These are phyloP conservation scores for Mareca penelope DNA, from an alignment of 2,797 vertebrate genomes.

Conservation along the genomic window DNA sequence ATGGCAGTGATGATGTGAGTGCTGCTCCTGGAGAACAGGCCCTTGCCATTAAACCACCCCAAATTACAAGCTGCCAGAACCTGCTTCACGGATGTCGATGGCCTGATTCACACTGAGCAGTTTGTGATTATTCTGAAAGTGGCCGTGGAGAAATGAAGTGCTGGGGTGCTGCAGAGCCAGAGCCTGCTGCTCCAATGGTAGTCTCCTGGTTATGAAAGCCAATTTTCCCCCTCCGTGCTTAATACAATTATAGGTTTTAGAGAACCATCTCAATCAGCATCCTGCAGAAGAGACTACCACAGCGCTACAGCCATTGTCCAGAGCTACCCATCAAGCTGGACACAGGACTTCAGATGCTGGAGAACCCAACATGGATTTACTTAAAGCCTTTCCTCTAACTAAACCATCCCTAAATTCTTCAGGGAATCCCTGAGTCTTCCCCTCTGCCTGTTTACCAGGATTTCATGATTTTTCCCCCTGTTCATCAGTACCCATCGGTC, in stretches of 20 bases:
- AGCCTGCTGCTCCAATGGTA: fast-evolving
- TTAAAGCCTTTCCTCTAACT: background rate
- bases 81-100: fast-evolving
- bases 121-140: fast-evolving
- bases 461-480: background rate
- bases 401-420: background rate
- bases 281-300: background rate
- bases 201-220: background rate
- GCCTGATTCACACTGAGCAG: fast-evolving
- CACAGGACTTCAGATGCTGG: background rate
- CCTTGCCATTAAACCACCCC: background rate
- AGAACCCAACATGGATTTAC: background rate
- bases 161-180: background rate
- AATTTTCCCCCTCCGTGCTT: background rate
- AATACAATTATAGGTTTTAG: background rate
- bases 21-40: background rate
- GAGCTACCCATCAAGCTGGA: background rate
- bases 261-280: background rate
- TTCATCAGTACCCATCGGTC: background rate
- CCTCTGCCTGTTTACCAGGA: background rate
- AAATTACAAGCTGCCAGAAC: background rate
- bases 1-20: fast-evolving
- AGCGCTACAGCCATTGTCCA: fast-evolving
- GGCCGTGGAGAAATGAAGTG: fast-evolving
- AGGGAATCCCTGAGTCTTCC: background rate